These are phyloP conservation scores for Cenopis cana DNA, from an alignment of 2,888 invertebrate species.

Conservation along the genomic window DNA sequence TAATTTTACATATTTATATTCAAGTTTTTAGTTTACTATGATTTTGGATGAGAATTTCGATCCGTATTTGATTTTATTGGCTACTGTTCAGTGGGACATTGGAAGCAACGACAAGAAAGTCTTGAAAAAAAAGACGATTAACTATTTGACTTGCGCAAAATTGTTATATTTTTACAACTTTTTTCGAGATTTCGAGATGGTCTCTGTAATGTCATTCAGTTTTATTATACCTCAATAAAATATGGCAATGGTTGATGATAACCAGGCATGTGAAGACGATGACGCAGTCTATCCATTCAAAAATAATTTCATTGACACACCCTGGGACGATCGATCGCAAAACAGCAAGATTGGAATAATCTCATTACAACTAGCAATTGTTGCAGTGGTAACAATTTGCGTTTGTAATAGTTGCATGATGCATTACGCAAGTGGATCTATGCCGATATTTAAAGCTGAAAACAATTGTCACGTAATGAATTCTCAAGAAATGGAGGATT, in stretches of 20 bases:
- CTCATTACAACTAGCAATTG: constrained; percentile 63
- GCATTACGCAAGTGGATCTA: constrained; percentile 58
- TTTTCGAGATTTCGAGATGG: constrained; percentile 23
- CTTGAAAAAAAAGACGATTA: no score
- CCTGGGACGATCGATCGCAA: constrained; percentile 73
- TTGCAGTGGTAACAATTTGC: constrained; percentile 60
- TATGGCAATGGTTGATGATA: constrained; percentile 57
- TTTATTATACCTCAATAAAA: constrained; percentile 45
- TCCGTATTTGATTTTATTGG: no score
- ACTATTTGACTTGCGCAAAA: no score
- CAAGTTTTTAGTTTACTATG: no score
- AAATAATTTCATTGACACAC: constrained; percentile 68
- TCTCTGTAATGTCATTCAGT: neutral
- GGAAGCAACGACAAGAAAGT: no score
- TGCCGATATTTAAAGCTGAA: constrained; percentile 49
- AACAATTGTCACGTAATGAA: constrained; percentile 66
- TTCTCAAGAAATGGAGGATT: constrained; percentile 54
- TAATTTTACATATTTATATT: no score
- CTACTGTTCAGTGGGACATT: no score
- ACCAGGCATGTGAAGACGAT: constrained; percentile 59
- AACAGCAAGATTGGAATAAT: constrained; percentile 69
- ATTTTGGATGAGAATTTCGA: no score
- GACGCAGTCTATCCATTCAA: constrained; percentile 59
- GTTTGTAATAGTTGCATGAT: constrained; percentile 64
- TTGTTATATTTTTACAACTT: neutral